These are phyloP conservation scores for Stichodactyla helianthus DNA, from an alignment of 64 coral and sea anemone species.

Conservation along the genomic window DNA sequence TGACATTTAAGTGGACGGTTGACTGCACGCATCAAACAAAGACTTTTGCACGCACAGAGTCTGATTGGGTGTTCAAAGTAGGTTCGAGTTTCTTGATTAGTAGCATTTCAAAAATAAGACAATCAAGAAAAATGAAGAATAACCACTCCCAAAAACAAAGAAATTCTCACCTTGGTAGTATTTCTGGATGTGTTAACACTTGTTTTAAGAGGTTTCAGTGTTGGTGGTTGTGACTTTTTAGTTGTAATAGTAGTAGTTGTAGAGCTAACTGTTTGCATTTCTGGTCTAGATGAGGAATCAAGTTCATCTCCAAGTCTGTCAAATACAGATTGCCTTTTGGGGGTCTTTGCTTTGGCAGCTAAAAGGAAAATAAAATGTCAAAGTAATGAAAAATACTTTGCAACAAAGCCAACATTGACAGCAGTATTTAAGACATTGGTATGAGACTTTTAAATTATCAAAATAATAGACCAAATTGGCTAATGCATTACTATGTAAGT, in stretches of 20 bases:
- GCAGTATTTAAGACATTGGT: too few relatives aligned
- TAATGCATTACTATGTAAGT: too few relatives aligned
- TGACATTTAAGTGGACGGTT: too few relatives aligned
- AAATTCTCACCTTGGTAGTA: conserved; percentile 2
- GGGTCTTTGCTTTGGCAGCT: conserved; percentile 62
- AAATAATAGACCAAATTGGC: too few relatives aligned
- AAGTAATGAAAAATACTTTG: neutral
- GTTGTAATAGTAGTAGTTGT: neutral
- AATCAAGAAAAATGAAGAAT: too few relatives aligned
- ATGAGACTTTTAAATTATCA: too few relatives aligned
- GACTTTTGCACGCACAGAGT: too few relatives aligned
- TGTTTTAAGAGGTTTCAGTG: conserved; percentile 60
- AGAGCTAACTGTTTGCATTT: neutral
- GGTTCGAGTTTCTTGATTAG: too few relatives aligned
- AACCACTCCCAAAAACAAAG: neutral
- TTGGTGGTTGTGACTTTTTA: conserved; percentile 18
- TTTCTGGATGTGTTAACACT: conserved; percentile 2
- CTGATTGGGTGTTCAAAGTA: too few relatives aligned
- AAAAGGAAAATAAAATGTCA: neutral
- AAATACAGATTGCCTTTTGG: conserved; percentile 76
- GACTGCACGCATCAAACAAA: too few relatives aligned
- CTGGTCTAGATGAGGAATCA: conserved; percentile 7
- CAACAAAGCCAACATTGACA: too few relatives aligned
- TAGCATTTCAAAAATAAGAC: too few relatives aligned
- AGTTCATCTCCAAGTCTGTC: conserved; percentile 79